phyloP scores from a whole-genome alignment of 2,888 invertebrate species.

The Mimas tiliae region DNA sequence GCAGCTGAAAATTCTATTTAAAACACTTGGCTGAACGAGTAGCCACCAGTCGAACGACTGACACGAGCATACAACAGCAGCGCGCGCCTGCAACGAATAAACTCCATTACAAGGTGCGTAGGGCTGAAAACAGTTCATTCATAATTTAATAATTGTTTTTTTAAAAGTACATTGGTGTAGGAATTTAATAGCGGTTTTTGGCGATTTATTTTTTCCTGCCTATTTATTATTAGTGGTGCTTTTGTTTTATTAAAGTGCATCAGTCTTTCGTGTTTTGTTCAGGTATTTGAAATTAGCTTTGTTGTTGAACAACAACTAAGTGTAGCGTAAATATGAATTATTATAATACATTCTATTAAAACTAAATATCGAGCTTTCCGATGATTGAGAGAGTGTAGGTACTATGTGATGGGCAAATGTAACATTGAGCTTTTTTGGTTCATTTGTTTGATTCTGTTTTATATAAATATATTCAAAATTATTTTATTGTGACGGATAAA shows the following conservation, averaged over 20 bases:
- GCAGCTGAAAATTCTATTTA: conserved; percentile 81
- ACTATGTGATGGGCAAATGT: too few species aligned
- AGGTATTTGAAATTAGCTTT: neutral
- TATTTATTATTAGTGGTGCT: neutral
- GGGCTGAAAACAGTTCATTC: conserved; percentile 15
- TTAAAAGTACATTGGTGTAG: neutral
- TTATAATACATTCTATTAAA: too few species aligned
- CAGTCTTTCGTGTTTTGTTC: neutral
- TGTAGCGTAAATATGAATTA: neutral
- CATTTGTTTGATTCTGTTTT: too few species aligned
- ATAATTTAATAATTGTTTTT: neutral
- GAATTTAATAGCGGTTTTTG: neutral
- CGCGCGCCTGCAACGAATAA: conserved; percentile 81
- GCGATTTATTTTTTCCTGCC: too few species aligned
- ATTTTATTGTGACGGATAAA: too few species aligned
- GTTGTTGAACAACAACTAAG: neutral
- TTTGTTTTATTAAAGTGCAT: neutral
- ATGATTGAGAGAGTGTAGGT: too few species aligned
- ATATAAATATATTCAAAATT: too few species aligned
- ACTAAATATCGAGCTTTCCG: too few species aligned
- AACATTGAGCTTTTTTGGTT: too few species aligned
- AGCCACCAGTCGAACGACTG: conserved; percentile 63
- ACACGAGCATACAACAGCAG: conserved; percentile 60
- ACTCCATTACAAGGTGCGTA: conserved; percentile 48
- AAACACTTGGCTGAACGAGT: conserved; percentile 61